A percentile compares a stretch with the other conserved stretches of the same genome.
phyloP scores from a whole-genome alignment of 2,797 vertebrate species.

The Darevskia nairensis region DNA sequence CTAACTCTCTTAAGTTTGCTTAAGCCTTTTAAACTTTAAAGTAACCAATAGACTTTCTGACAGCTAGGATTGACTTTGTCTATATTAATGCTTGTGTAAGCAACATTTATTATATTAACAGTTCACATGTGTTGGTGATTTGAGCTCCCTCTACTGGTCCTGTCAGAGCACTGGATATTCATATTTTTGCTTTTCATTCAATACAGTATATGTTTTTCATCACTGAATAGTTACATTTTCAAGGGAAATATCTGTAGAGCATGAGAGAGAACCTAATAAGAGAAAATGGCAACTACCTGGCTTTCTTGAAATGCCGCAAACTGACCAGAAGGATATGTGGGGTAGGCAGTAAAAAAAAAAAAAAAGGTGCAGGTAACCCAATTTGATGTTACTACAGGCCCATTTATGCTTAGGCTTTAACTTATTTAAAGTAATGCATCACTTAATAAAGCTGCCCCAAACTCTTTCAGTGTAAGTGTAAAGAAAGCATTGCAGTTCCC shows the following conservation, averaged over 20 bases:
- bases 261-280: neutral
- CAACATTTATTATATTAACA: neutral
- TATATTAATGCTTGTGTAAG: neutral
- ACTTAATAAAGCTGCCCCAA: neutral
- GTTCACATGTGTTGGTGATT: neutral
- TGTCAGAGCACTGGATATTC: neutral
- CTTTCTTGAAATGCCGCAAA: neutral
- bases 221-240: neutral
- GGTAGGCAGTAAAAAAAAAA: neutral
- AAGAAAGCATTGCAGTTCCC: fast-evolving
- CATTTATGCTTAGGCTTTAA: neutral
- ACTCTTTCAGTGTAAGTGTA: neutral
- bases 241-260: neutral
- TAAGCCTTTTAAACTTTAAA: neutral
- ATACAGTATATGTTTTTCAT: neutral
- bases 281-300: neutral
- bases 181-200: neutral
- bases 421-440: neutral
- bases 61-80: neutral
- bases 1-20: neutral
- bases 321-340: neutral
- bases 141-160: slow-evolving; percentile 9
- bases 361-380: neutral
- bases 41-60: neutral
- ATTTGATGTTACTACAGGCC: neutral